Base-by-base conservation (phyloP, 37 sponge, comb jelly and placozoan genomes). In the Amphimedon queenslandica region DNA sequence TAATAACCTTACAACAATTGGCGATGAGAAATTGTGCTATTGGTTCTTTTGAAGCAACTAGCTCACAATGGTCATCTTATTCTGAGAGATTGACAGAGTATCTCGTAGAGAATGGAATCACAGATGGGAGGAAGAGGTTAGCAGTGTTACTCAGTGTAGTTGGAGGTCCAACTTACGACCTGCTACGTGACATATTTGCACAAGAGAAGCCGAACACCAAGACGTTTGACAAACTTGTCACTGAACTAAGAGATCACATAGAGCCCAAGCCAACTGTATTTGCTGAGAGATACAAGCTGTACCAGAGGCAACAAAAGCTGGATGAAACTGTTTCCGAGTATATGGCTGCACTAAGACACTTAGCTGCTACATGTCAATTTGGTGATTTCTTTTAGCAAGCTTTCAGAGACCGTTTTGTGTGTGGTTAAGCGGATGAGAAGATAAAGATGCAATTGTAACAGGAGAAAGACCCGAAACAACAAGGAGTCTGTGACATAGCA, bases 331-430 rank as follows among this genome's bases (percentile, higher is more conserved):
- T 80, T 10, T 25, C 64, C 20, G 65, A 56, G 4, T 80, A 77
- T 38, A 34, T 55, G 55, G 78, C 78, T 66, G 69, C 55, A 40
- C 37, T 77, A 5, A 27, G 69, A 37, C 67, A 68, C 37, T 4
- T 77, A 30, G 78, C 78, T 20, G 69, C 67, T 35, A 39, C 24
- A 1, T 77, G 78, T 77, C 21, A 28, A 2, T 77, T 68, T 43
- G 78, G 78, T 8, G 58, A 2, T 1, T 21, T 29, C n/a, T 28
- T 76, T 53, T 21, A 2, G 53, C 57, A 76, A 21, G 31, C 66
- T 23, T 55, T 77, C 60, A 31, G 78, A 16, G 78, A 68, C 41
- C 30, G 40, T 40, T 29, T 58, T 4, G 42, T 51, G 40, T 10
- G 25, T 63, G 64, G 64, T 21, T 34, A 66, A n/a, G 29, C 55